phyloP scores from a whole-genome alignment of 2,888 invertebrate species.

The Tetrapedia diversipes region DNA sequence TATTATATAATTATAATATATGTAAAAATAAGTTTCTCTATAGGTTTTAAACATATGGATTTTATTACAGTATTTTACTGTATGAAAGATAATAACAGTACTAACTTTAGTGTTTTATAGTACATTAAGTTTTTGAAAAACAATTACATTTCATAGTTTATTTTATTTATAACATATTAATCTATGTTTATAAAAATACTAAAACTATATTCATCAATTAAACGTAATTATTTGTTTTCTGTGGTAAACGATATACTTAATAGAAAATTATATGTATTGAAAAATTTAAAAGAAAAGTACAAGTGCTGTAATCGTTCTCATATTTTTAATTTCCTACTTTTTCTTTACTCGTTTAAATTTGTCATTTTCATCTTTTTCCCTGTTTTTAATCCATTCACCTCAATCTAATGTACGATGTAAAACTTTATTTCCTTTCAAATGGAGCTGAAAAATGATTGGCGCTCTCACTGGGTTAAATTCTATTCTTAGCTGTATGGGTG shows the following conservation, averaged over 20 bases:
- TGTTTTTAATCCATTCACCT: background rate
- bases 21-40: too few species aligned
- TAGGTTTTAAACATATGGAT: too few species aligned
- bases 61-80: too few species aligned
- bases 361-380: background rate
- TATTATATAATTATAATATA: too few species aligned
- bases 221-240: background rate
- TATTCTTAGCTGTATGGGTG: background rate
- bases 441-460: slow-evolving; percentile 12
- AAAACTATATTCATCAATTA: background rate
- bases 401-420: background rate
- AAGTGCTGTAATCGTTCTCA: background rate
- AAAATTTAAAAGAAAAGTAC: background rate
- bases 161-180: background rate
- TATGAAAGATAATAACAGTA: too few species aligned
- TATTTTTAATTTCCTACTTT: background rate
- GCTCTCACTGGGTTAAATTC: background rate
- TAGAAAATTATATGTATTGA: background rate
- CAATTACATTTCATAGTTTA: background rate
- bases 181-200: background rate
- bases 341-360: background rate
- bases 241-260: background rate
- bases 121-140: background rate
- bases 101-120: too few species aligned
- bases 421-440: slow-evolving; percentile 6